These are phyloP conservation scores for Neomorphus geoffroyi DNA, from an alignment of 2,797 vertebrate genomes.

Conservation along the genomic window DNA sequence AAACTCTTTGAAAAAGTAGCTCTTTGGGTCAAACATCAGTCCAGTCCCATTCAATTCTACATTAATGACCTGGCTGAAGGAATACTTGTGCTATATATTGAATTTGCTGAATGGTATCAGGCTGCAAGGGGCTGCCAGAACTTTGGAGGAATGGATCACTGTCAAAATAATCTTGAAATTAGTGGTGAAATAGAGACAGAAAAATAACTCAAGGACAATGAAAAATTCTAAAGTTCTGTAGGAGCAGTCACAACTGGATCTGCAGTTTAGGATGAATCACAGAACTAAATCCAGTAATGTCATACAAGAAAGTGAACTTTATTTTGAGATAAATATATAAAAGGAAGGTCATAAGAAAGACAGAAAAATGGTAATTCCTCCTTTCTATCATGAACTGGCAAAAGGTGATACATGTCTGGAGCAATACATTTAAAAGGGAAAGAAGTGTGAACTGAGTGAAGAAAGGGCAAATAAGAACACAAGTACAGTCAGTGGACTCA, in stretches of 20 bases:
- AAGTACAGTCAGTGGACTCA: background rate
- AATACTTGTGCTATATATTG: background rate
- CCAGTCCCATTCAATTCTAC: background rate
- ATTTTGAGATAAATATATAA: background rate
- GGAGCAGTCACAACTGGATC: background rate
- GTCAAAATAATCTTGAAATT: constrained; percentile 19
- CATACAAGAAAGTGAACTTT: background rate
- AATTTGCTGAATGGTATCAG: background rate
- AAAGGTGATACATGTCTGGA: background rate
- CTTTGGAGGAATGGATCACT: constrained; percentile 27
- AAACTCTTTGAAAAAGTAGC: background rate
- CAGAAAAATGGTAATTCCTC: background rate
- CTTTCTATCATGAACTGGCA: background rate
- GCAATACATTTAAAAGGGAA: background rate
- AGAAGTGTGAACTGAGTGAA: background rate
- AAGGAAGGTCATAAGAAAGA: background rate
- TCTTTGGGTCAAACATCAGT: background rate
- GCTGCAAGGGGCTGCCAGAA: background rate
- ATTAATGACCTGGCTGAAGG: background rate
- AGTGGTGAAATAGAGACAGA: background rate
- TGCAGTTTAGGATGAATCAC: background rate
- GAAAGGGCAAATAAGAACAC: background rate
- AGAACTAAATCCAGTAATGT: background rate
- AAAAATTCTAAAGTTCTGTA: background rate
- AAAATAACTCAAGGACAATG: background rate